phyloP scores from a whole-genome alignment of 2,113 vertebrate species.

The Rhinopithecus roxellana region DNA sequence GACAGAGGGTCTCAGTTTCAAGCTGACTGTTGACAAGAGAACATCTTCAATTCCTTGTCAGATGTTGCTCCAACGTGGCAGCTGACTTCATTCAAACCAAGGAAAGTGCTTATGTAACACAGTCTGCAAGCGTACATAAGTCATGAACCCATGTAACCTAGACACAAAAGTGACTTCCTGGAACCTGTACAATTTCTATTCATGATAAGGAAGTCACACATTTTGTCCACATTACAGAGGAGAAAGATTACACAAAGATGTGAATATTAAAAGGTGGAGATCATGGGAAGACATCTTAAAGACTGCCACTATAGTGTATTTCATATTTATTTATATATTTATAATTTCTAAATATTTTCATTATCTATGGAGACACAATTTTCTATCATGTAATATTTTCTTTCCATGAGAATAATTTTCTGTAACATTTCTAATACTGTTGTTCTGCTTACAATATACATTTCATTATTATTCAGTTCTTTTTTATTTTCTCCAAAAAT shows the following conservation, averaged over 20 bases:
- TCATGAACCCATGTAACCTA: neutral
- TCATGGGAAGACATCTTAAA: too few species aligned
- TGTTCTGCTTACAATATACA: neutral
- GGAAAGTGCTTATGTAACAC: neutral
- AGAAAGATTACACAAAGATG: neutral
- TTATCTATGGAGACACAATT: neutral
- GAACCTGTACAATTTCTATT: neutral
- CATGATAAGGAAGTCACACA: neutral
- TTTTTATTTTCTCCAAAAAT: neutral
- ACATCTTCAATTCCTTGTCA: neutral
- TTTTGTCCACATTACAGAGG: neutral
- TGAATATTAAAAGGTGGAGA: neutral
- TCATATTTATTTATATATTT: neutral
- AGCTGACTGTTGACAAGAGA: neutral
- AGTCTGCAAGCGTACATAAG: neutral
- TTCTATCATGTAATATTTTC: neutral
- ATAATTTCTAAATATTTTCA: neutral
- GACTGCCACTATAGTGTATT: neutral
- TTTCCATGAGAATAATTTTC: neutral
- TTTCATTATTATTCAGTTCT: neutral
- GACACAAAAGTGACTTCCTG: neutral
- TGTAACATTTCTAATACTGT: neutral
- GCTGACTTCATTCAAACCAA: neutral
- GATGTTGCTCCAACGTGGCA: neutral
- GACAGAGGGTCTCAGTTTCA: neutral